These are phyloP conservation scores for Poecilobothrus nobilitatus DNA, from an alignment of 2,888 invertebrate species.

Conservation along the genomic window DNA sequence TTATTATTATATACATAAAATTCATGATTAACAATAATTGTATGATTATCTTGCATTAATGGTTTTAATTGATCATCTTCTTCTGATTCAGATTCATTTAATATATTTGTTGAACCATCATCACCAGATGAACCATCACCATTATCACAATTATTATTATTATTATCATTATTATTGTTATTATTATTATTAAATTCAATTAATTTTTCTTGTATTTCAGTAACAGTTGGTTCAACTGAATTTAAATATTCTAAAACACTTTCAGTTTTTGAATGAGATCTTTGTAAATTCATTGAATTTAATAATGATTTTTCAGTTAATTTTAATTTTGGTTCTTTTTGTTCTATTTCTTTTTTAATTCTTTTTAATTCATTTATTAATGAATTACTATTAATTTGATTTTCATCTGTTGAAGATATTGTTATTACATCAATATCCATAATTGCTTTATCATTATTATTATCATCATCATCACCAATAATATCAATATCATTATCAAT, in stretches of 20 bases:
- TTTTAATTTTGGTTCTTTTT: neutral
- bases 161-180: constrained; percentile 8
- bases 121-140: constrained; percentile 26
- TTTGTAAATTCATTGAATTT: neutral
- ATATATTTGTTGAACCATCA: constrained; percentile 35
- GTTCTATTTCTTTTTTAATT: neutral
- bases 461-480: no score
- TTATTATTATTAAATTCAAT: constrained; percentile 33
- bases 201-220: constrained; percentile 30
- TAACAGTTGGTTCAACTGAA: constrained; percentile 22
- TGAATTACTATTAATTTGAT: neutral
- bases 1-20: constrained; percentile 20
- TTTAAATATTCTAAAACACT: constrained; percentile 11
- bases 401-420: neutral
- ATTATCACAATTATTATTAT: neutral
- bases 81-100: constrained; percentile 36
- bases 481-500: neutral
- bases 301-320: constrained; percentile 2
- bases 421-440: neutral
- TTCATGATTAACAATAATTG: constrained; percentile 33
- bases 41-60: constrained; percentile 41
- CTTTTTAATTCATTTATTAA: neutral
- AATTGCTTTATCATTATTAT: neutral
- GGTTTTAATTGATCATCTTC: constrained; percentile 43
- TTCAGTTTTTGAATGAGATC: constrained; percentile 11